Base-by-base conservation (phyloP, 2,113 vertebrate genomes). In the Channa argus region DNA sequence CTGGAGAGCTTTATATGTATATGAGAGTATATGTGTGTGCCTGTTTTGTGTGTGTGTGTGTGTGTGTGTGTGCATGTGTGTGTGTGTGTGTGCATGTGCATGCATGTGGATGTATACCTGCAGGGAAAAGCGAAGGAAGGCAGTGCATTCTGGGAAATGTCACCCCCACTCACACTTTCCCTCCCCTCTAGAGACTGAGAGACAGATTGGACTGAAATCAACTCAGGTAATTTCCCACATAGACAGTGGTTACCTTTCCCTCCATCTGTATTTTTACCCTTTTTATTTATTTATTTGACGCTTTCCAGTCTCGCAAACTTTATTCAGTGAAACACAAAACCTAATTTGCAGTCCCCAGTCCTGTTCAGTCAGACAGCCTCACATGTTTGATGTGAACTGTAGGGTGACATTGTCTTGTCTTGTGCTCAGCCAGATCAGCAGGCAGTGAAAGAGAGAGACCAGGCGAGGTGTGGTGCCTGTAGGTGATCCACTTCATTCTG, bases 161-260 rank as follows among this genome's bases (percentile, higher is more conserved):
- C 91, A 82, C 87, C 72, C 71, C 59, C 62, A 37, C 74, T 80
- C 68, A 59, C 60, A 61, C 8, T n/a, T 67, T 66, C 60, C 71
- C 80, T 71, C 54, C 71, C 62, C 77, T 71, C 80, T 51, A 43
- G 79, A 90, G 86, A 91, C 84, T 38, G 11, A 70, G 78, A 88
- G 85, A 89, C 88, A 89, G 85, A 92, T 93, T 92, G 86, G 79
- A 86, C 83, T 88, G 83, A 88, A 93, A 91, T 93, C 86, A 90
- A 86, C 83, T 80, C 83, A 91, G 89, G 86, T 92, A 86, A 92
- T 91, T 91, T 87, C 86, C 70, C 55, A 63, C 70, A 85, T 59
- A 79, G 89, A 85, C 84, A 83, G 80, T 87, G 84, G 92, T 93
- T 90, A 91, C 55, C 12, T 74, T 79, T 54, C 51, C 8, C 59